Conservation (phyloP, 2,888 invertebrate species). For the Drosophila pseudotalamancana region DNA sequence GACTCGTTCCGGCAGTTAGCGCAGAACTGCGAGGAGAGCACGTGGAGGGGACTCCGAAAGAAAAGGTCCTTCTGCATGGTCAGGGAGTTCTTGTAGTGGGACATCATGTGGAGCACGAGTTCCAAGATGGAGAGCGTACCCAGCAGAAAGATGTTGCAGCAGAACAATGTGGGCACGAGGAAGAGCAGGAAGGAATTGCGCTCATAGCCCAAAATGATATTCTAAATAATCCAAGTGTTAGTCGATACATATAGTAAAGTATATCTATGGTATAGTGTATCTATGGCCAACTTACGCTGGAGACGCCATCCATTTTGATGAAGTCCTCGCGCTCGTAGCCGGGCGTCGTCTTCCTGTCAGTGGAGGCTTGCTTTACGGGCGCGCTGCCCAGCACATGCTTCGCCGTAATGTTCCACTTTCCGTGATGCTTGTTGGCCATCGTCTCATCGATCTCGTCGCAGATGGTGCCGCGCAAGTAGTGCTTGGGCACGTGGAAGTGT, state of each 20-base stretch:
- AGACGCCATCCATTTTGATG: conserved; percentile 82
- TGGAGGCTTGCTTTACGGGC: background rate
- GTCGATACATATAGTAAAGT: background rate
- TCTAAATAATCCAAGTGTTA: conserved; percentile 57
- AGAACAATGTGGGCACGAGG: conserved; percentile 87
- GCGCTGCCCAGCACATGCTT: conserved; percentile 31
- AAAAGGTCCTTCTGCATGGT: conserved; percentile 86
- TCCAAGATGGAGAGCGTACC: conserved; percentile 86
- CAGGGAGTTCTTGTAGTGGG: conserved; percentile 88
- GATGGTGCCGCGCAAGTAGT: conserved; percentile 73
- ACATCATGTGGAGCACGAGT: conserved; percentile 87
- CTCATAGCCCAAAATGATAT: conserved; percentile 82
- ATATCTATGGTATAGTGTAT: background rate
- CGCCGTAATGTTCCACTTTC: conserved; percentile 44
- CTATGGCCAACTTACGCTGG: conserved; percentile 66
- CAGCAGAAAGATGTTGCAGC: conserved; percentile 86
- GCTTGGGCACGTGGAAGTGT: conserved; percentile 82
- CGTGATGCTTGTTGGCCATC: conserved; percentile 58
- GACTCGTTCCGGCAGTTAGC: conserved; percentile 88
- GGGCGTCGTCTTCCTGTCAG: conserved; percentile 32
- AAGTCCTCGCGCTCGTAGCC: conserved; percentile 79
- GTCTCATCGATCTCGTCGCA: conserved; percentile 76
- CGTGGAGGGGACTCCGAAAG: conserved; percentile 89
- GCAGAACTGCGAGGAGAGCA: conserved; percentile 89
- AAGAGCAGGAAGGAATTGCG: conserved; percentile 85